Base-by-base conservation (phyloP, 2,888 invertebrate species). In the Chrysolina americana region DNA sequence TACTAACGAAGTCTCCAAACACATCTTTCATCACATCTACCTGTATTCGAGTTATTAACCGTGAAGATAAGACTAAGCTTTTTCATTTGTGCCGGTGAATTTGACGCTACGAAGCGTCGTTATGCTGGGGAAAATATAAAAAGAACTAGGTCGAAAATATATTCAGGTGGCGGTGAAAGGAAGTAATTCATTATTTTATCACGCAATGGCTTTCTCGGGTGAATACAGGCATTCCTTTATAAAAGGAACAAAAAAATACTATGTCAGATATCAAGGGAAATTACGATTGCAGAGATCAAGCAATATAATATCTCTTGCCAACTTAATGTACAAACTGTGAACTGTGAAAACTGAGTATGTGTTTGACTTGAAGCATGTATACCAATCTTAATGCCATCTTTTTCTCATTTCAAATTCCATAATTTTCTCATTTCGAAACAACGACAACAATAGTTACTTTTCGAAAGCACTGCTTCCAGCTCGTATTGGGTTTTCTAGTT, bases 141-240 rank as follows among this genome's bases (percentile, higher is more conserved):
- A 59, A 59, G 59, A 59, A 36, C 28, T 15, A 36, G 59, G n/a
- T n/a, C 36, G 15, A 36, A 59, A 59, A 59, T 36, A 59, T 36
- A 59, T 28, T 59, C 36, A 59, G 59, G 59, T 59, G 59, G n/a
- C 59, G n/a, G 59, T 28, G 21, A 23, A 23, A 28, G 36, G 36
- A 59, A 28, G 17, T 28, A 17, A 59, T 59, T 36, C 59, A 59
- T 59, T 59, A 36, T 59, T 23, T 36, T 36, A 59, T 2, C 59
- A 59, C 28, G 59, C 59, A 36, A 28, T n/a, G n/a, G 15, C 6
- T 59, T n/a, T 17, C 59, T 59, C 15, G 23, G 59, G 23, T 59
- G 59, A n/a, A 59, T 11, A 21, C 53, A 53, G 21, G n/a, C 59
- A 36, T n/a, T 59, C 17, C 15, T 59, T 36, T 28, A 59, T 28